These are phyloP conservation scores for Tipula confusa DNA, from an alignment of 2,888 invertebrate genomes.

Conservation along the genomic window DNA sequence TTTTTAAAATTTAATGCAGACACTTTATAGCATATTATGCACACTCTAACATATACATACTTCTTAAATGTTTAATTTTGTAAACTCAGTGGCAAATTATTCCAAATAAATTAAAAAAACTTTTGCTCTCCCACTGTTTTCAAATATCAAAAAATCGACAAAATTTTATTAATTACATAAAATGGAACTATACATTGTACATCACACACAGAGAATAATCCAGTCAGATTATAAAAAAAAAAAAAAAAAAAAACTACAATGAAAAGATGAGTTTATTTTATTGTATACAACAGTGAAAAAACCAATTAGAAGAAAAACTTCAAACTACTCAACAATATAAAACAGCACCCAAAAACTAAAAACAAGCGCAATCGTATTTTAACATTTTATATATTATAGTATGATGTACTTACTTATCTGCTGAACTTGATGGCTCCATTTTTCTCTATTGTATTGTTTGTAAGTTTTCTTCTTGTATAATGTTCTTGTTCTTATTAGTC, in stretches of 20 bases:
- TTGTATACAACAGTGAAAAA: background rate
- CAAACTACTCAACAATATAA: slow-evolving; percentile 3
- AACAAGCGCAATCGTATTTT: background rate
- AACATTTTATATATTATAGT: background rate
- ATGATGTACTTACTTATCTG: slow-evolving; percentile 13
- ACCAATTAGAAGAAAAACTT: background rate
- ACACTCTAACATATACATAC: too few relatives aligned
- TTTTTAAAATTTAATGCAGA: too few relatives aligned
- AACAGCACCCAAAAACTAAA: slow-evolving; percentile 14
- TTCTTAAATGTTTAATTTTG: too few relatives aligned
- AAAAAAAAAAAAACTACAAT: background rate
- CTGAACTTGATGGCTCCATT: slow-evolving; percentile 30
- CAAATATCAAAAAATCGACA: too few relatives aligned
- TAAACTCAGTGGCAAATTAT: too few relatives aligned
- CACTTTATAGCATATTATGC: too few relatives aligned
- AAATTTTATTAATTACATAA: background rate
- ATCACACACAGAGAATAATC: background rate
- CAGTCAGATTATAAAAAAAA: background rate
- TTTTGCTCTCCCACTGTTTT: too few relatives aligned
- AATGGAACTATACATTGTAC: background rate
- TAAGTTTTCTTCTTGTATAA: background rate
- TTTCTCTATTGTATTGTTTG: background rate
- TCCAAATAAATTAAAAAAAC: too few relatives aligned
- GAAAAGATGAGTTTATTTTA: background rate
- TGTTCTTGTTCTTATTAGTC: background rate